Base-by-base conservation (phyloP, 1,140 invertebrate genomes). In the Drosophila sproati region DNA sequence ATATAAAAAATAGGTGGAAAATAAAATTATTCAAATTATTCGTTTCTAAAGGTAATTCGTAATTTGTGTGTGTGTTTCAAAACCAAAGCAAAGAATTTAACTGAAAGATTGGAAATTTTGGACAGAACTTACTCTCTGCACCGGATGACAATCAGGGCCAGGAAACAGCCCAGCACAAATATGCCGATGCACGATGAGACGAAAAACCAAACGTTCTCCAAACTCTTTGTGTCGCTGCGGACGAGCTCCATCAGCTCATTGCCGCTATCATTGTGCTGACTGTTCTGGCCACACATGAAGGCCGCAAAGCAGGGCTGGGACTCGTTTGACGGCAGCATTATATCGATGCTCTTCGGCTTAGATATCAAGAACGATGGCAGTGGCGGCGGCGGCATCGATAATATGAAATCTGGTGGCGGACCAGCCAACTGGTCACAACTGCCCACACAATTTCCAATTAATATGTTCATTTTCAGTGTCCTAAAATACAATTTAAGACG, bases 131-230 rank as follows among this genome's bases (percentile, higher is more conserved):
- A 97, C 96, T 96, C 96, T 95, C 96, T 94, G 93, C 96, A 97
- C 91, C 96, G 96, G 39, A 97, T 94, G 28, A 97, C 94, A 73
- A 97, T 95, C 12, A 96, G 94, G 0, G 96, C 96, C 31, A 97
- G 93, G 20, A 97, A 92, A 3, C 96, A 95, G 55, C 96, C 96
- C 10, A 97, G 93, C 56, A 96, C 94, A 10, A 97, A 94, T 5
- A 97, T 95, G 6, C 96, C 96, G 52, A 97, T 94, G 78, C 96
- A 96, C 39, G 95, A 96, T 0, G 95, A 96, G 77, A 97, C 95
- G 47, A 97, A 93, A 41, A 97, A 94, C 96, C 96, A 97, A 0
- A 96, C 96, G 81, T 97, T 96, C 70, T 96, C 96, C 12, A 95
- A 94, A 4, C 94, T 93, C 5, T 94, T 94, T 2, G 93, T 64